Evolutionary conservation across 2,113 vertebrate species (phyloP).

Genomic region (Chloropsis hardwickii): DNA sequence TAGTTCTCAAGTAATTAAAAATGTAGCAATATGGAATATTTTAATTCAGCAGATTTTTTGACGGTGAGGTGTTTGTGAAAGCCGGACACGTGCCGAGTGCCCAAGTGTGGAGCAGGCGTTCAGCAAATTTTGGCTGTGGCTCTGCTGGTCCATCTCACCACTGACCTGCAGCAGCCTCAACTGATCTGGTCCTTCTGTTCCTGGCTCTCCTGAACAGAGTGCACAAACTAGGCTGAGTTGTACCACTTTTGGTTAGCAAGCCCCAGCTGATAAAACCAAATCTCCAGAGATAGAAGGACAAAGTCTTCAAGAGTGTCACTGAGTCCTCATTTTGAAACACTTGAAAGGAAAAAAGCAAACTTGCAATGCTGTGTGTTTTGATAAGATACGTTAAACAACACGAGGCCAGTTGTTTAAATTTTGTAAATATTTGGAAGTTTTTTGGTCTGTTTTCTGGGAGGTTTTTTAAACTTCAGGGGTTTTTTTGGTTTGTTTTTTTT

Average conservation of each 20-base stretch:
- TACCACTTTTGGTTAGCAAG: neutral
- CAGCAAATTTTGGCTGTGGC: neutral
- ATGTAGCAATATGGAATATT: neutral
- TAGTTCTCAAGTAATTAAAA: neutral
- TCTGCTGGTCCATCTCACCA: neutral
- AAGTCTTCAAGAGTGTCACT: neutral
- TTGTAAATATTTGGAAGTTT: neutral
- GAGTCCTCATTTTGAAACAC: neutral
- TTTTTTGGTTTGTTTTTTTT: no score
- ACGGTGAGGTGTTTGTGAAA: neutral
- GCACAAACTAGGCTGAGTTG: neutral
- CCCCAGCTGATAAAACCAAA: neutral
- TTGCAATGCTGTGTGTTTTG: neutral
- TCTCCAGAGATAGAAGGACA: neutral
- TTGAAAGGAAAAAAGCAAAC: neutral
- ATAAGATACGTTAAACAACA: neutral
- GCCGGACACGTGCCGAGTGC: neutral
- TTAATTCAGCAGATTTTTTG: neutral
- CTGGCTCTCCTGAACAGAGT: neutral
- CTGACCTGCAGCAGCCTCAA: neutral
- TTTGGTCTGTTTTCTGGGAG: neutral
- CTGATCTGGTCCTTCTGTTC: neutral
- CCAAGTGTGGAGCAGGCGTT: accelerated
- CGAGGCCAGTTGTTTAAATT: neutral
- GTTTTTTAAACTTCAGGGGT: neutral